phyloP scores from a whole-genome alignment of 2,888 invertebrate genomes.

The Lasius fuliginosus region DNA sequence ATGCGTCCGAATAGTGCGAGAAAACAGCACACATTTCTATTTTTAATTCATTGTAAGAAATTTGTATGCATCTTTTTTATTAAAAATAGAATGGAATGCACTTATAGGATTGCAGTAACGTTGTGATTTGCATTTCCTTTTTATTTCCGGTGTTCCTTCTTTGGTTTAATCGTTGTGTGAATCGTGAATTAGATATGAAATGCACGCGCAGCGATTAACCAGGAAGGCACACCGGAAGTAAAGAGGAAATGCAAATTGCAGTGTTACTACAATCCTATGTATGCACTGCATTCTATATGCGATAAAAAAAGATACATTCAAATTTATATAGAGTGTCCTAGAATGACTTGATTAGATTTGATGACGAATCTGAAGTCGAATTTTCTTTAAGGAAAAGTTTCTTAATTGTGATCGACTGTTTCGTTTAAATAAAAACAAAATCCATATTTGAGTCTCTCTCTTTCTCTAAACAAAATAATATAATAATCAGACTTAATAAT shows the following conservation, averaged over 20 bases:
- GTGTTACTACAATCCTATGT: too few species aligned
- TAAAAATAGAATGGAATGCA: constrained; percentile 36
- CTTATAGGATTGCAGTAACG: constrained; percentile 26
- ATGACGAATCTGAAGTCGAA: constrained; percentile 4
- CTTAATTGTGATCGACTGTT: not conserved
- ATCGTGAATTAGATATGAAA: not conserved
- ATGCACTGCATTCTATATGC: too few species aligned
- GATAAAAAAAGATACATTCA: not conserved
- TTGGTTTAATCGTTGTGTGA: not conserved
- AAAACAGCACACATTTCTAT: constrained; percentile 24
- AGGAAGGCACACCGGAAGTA: too few species aligned
- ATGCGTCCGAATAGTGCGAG: constrained; percentile 5
- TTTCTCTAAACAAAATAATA: constrained; percentile 11
- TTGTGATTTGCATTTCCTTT: constrained; percentile 20
- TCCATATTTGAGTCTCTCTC: constrained; percentile 5
- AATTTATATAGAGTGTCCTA: constrained; percentile 12
- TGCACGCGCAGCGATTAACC: too few species aligned
- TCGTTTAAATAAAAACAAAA: constrained; percentile 18
- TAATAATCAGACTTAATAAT: constrained; percentile 6
- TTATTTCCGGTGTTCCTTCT: constrained; percentile 16
- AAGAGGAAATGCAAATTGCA: too few species aligned
- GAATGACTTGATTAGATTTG: not conserved
- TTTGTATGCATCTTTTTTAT: constrained; percentile 30
- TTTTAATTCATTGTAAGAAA: constrained; percentile 48
- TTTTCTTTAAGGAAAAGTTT: not conserved